Conservation (phyloP, 64 coral and sea anemone genomes). For the Stichodactyla mertensii region DNA sequence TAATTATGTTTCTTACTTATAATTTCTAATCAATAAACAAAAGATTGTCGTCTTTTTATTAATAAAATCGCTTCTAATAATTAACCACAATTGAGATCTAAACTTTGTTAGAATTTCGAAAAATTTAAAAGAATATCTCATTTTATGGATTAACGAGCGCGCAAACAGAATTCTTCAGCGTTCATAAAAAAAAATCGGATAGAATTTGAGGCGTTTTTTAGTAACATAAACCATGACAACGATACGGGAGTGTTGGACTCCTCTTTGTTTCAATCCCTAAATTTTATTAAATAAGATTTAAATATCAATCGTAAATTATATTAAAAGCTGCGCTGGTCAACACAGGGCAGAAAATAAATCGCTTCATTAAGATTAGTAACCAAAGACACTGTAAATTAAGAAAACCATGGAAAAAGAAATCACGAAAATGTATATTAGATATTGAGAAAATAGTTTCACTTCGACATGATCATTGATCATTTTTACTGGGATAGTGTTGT, state of each 20-base stretch:
- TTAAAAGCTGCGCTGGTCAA: neutral
- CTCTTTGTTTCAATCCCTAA: neutral
- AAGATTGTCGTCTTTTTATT: neutral
- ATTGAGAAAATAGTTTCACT: too few species aligned
- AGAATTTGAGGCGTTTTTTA: too few species aligned
- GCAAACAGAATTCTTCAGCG: too few species aligned
- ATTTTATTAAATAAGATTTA: conserved; percentile 1
- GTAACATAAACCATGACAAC: neutral
- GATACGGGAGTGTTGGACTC: neutral
- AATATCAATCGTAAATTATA: neutral
- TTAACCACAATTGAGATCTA: neutral
- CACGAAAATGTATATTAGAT: too few species aligned
- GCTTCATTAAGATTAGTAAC: neutral
- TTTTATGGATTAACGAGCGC: too few species aligned
- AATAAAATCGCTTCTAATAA: neutral
- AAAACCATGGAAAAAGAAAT: neutral
- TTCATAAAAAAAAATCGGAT: too few species aligned
- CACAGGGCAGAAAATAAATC: neutral
- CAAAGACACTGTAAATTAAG: neutral
- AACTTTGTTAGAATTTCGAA: neutral
- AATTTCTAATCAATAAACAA: neutral
- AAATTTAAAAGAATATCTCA: neutral
- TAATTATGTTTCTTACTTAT: neutral
- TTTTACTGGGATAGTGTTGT: too few species aligned
- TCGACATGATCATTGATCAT: too few species aligned